These are phyloP conservation scores for Ametastegia equiseti DNA, from an alignment of 2,888 invertebrate genomes.

Conservation along the genomic window DNA sequence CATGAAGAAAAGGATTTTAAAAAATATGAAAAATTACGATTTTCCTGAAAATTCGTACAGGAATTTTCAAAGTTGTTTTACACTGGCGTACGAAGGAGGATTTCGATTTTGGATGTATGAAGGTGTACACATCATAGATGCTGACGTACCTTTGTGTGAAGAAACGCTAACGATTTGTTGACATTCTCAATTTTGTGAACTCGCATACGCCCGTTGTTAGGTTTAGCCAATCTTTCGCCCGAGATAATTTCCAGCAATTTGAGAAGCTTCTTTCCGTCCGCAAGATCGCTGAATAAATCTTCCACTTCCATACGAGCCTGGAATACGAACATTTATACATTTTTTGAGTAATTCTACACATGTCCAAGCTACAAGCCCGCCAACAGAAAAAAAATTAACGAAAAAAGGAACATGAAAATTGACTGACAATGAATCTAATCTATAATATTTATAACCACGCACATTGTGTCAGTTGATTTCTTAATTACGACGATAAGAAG, in stretches of 20 bases:
- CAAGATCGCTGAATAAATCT: conserved; percentile 97
- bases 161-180: conserved; percentile 96
- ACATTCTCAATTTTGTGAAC: conserved; percentile 99
- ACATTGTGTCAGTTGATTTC: no score
- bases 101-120: no score
- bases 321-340: conserved; percentile 57
- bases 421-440: no score
- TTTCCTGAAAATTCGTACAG: no score
- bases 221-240: conserved; percentile 97
- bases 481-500: neutral
- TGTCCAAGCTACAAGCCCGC: neutral
- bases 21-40: no score
- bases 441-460: no score
- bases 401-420: no score
- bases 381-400: neutral
- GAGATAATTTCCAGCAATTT: conserved; percentile 99
- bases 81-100: neutral
- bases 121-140: no score
- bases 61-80: no score
- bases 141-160: conserved; percentile 92
- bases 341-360: neutral
- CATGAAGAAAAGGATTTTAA: no score
- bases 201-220: conserved; percentile 96
- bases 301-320: conserved; percentile 99
- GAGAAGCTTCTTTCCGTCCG: conserved; percentile 94